Conservation (phyloP, 2,888 invertebrate genomes). For the Apantesis nais region DNA sequence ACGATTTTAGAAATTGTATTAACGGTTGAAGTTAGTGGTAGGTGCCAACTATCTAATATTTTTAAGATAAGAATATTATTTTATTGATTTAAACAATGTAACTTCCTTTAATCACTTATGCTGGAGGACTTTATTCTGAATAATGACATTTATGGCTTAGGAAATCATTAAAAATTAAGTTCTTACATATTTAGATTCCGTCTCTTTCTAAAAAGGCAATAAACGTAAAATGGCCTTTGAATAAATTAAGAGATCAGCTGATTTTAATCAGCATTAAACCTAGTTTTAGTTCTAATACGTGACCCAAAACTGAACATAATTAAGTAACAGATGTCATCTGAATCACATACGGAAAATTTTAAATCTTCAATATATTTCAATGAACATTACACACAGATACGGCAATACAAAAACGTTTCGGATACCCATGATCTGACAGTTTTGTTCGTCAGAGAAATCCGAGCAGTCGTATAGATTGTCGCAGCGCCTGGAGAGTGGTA, state of each 20-base stretch:
- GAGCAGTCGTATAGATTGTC: constrained; percentile 96
- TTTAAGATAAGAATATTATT: no score
- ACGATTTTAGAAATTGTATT: no score
- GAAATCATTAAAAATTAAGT: not conserved
- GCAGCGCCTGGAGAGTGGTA: constrained; percentile 91
- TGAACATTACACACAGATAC: constrained; percentile 36
- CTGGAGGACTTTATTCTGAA: not conserved
- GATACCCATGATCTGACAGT: constrained; percentile 88
- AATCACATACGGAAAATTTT: not conserved
- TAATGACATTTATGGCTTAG: not conserved
- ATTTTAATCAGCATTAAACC: not conserved
- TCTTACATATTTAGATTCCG: not conserved
- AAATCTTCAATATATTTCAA: not conserved
- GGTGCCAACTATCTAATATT: no score
- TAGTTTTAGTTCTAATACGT: not conserved
- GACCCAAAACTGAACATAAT: not conserved
- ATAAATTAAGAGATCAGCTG: not conserved
- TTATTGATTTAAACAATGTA: no score
- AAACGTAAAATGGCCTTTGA: no score
- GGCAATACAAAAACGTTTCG: constrained; percentile 50
- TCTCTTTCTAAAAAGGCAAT: not conserved
- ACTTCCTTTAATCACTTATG: no score
- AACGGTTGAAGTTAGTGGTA: no score
- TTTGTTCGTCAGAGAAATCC: constrained; percentile 96
- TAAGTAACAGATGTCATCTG: not conserved